Conservation (phyloP, 2,797 vertebrate genomes). For the Hydrocynus forskahlii region DNA sequence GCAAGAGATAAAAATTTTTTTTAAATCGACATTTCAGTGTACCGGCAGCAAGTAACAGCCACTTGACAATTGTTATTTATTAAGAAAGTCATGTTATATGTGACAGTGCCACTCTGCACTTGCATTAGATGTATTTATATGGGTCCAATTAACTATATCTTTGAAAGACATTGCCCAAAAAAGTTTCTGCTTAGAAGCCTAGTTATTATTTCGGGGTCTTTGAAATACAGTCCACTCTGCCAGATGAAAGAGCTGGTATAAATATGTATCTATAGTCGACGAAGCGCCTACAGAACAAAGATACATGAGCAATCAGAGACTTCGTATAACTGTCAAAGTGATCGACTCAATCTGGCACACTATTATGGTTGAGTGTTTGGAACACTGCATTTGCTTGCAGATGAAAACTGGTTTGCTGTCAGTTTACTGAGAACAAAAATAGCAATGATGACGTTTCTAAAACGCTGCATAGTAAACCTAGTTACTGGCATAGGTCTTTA, state of each 20-base stretch:
- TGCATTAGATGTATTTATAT: background rate
- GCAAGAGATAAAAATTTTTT: background rate
- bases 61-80: conserved; percentile 1
- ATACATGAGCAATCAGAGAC: conserved; percentile 3
- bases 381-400: too few species aligned
- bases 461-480: too few species aligned
- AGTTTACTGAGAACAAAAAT: too few species aligned
- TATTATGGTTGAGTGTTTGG: too few species aligned
- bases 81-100: background rate
- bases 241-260: background rate
- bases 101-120: conserved; percentile 2
- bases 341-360: background rate
- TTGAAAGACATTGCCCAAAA: background rate
- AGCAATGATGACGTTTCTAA: too few species aligned
- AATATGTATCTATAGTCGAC: background rate
- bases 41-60: background rate
- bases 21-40: background rate
- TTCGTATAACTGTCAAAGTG: conserved; percentile 9
- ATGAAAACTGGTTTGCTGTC: too few species aligned
- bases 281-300: background rate
- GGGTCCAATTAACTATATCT: background rate
- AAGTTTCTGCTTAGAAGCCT: background rate
- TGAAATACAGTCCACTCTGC: conserved; percentile 2
- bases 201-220: background rate
- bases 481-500: too few species aligned